Evolutionary conservation across 1,140 invertebrate genomes (phyloP), one percentile per base, ranked within the genome.

Genomic region (Drosophila yakuba): DNA sequence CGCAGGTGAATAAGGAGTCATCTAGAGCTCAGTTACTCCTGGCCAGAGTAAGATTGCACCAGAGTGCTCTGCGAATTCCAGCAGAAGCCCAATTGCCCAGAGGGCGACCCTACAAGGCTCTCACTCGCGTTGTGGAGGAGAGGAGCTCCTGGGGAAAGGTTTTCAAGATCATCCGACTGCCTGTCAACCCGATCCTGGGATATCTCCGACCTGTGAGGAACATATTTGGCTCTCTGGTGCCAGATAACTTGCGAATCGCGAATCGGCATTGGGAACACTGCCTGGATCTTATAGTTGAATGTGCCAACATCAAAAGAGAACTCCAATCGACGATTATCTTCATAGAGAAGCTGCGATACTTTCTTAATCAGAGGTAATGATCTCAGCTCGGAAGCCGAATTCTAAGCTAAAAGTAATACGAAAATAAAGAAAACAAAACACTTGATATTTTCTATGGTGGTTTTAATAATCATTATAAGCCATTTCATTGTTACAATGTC

Each of bases 191-290:
- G 1, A 6, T 10, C 2, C 8, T 15, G 0, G 48, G 61, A 4
- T 71, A 56, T 11, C n/a, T 78, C 3, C 50, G 36, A n/a, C 79
- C 80, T 1, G 17, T 78, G 6, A 66, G 28, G 12, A 62, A 63
- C 5, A 81, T 81, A 0, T 78, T 83, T 38, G 69, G 79, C 32
- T 20, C 36, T n/a, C 11, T 83, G 23, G 56, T 74, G 32, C 54
- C 79, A 0, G 1, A 38, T 3, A 78, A 41, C 35, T 17, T 78
- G 43, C 56, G 71, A 2, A 11, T 58, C 41, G 61, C 80, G 8
- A 63, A 10, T 28, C 20, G 8, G 8, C 50, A 78, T 17, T 82
- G 74, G 75, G 43, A 78, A 3, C 48, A 35, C 15, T 74, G 63
- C 41, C 59, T 83, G 36, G 64, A 83, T 2, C 47, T 60, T 12